Conservation (phyloP, 2,888 invertebrate genomes). For the Thecocarcelia acutangulata region DNA sequence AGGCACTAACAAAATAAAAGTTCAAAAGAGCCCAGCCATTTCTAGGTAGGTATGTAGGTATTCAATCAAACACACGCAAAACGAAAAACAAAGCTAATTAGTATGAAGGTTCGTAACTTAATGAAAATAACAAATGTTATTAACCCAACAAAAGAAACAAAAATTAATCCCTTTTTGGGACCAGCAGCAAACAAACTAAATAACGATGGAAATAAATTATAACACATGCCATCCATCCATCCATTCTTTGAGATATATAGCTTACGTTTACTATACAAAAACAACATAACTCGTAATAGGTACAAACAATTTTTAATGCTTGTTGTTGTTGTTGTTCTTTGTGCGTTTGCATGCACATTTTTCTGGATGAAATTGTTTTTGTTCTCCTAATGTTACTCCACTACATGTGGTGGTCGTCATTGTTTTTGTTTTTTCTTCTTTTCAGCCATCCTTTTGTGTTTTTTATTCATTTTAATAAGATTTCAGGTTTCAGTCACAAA, state of each 20-base stretch:
- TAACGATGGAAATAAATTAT: slow-evolving; percentile 41
- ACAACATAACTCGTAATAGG: background rate
- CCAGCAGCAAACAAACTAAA: slow-evolving; percentile 29
- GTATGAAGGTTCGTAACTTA: slow-evolving; percentile 12
- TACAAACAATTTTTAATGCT: slow-evolving; percentile 3
- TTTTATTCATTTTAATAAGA: slow-evolving; percentile 26
- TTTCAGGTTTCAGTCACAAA: slow-evolving; percentile 38
- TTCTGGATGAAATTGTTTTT: slow-evolving; percentile 6
- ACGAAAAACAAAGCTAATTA: background rate
- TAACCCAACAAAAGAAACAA: slow-evolving; percentile 61
- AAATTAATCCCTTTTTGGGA: slow-evolving; percentile 51
- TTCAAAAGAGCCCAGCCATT: too few species aligned
- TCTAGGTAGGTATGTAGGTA: too few species aligned
- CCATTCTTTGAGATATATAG: background rate
- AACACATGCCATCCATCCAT: slow-evolving; percentile 19
- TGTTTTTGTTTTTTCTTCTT: slow-evolving; percentile 39
- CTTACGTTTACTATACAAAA: slow-evolving; percentile 32
- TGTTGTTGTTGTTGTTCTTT: slow-evolving; percentile 10
- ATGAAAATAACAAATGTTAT: slow-evolving; percentile 63
- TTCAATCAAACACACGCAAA: slow-evolving; percentile 8
- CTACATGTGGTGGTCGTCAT: slow-evolving; percentile 54
- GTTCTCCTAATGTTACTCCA: slow-evolving; percentile 35
- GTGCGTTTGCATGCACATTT: slow-evolving; percentile 45
- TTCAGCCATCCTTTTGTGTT: slow-evolving; percentile 58
- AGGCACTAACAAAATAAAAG: too few species aligned